Base-by-base conservation (phyloP, 1,140 invertebrate species). In the Diuraphis noxia region DNA sequence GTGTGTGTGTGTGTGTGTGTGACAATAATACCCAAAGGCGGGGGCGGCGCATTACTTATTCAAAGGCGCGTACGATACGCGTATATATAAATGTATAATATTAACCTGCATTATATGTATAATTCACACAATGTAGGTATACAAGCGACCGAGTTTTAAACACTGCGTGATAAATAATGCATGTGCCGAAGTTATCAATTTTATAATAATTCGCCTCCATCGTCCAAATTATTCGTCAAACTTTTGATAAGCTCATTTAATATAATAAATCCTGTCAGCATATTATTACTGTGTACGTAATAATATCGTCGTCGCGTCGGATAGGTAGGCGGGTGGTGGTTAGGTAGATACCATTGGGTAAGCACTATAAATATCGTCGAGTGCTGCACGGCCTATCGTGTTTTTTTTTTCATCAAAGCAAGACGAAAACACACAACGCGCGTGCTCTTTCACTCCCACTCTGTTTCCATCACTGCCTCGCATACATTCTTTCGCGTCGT, bases 171-270 rank as follows among this genome's bases (percentile, higher is more conserved):
- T 87, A 87, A 46, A 88, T 88, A 88, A 88, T 88, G 86, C 36
- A 88, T 88, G 52, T 36, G 34, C 25, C 23, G 38, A 56, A 63
- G 86, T 52, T 88, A 88, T 88, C 86, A 88, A 88, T 88, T 88
- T 88, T 88, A 88, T 63, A 46, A 46, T 49, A 46, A 46, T 49
- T 88, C 86, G 36, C 49, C 52, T 9, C 10, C 52, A 36, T n/a
- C 46, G 21, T 17, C 38, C 36, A 63, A 88, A 88, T 88, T 88
- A 88, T 88, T 88, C 86, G 52, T 88, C 86, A 56, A 88, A 88
- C 86, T 88, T 88, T 88, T 88, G 86, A 88, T 88, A 56, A 88
- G 86, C 86, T 88, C 25, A 25, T 87, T 87, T 87, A 87, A 87
- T 87, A 36, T n/a, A 72, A 86, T 88, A 63, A 63, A 88, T 88